A percentile compares a stretch with the other conserved stretches of the same genome.
Evolutionary conservation across 2,113 vertebrate species (phyloP).

Genomic region (Numenius arquata): DNA sequence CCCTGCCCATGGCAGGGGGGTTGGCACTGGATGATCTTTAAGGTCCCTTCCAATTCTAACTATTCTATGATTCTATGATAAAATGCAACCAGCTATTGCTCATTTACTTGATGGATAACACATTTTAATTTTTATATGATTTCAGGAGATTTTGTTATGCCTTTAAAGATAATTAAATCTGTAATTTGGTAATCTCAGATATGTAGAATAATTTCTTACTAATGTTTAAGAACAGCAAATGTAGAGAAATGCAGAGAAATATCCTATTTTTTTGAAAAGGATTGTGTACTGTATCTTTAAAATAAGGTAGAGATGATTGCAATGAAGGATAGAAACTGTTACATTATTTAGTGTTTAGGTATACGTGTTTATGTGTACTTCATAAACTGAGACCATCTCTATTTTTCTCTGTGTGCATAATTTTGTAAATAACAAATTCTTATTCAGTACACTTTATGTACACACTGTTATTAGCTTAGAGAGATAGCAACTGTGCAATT

Average conservation of each 20-base stretch:
- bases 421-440: neutral
- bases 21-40: too few species aligned
- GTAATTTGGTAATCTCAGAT: neutral
- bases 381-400: neutral
- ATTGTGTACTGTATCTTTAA: neutral
- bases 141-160: neutral
- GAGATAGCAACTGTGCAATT: neutral
- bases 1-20: too few species aligned
- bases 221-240: neutral
- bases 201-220: neutral
- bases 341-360: neutral
- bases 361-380: neutral
- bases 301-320: neutral
- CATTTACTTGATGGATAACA: neutral
- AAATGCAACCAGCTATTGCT: neutral
- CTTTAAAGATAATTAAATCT: neutral
- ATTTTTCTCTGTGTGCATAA: neutral
- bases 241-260: neutral
- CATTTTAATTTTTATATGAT: neutral
- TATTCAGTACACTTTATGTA: neutral
- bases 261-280: neutral
- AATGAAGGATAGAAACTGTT: neutral
- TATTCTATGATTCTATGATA: too few species aligned
- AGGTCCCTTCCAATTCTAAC: too few species aligned
- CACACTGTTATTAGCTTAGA: neutral